Base-by-base conservation (phyloP, 2,888 invertebrate species). In the Amphipyra tragopoginis region DNA sequence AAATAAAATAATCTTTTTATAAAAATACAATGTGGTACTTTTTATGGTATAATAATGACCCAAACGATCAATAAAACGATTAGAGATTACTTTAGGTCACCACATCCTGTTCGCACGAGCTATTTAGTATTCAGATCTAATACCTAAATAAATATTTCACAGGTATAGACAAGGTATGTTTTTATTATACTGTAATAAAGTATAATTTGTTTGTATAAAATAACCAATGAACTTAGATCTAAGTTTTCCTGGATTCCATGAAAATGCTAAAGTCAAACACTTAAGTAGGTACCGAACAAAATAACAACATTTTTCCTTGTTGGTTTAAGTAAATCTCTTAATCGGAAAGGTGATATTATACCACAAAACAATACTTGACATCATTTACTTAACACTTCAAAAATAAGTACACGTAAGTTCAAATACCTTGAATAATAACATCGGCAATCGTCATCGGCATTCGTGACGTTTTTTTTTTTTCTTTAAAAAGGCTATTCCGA, bases 321-420 rank as follows among this genome's bases (percentile, higher is more conserved):
- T 43, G 14, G 3, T 44, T 47, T 51, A 45, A 43, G 26, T 14
- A 47, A 67, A 57, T 56, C 53, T 51, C 38, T 29, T 54, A 38
- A 67, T 73, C 50, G n/a, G 14, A 57, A 56, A 60, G 40, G 7
- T 42, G 44, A 44, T 66, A 44, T n/a, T 48, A 62, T 15, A 47
- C 42, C 33, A 52, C 33, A 42, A 43, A 53, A 57, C 33, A 67
- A 61, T 53, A 61, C 49, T 51, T 42, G 14, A 44, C 42, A 26
- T 73, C 61, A 49, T 67, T 73, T 39, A 61, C 45, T 21, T 33
- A 60, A 45, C 51, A 44, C 73, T 66, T 44, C 13, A 49, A 65
- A 56, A 66, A 26, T 40, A 44, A 29, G 13, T 34, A 26, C n/a
- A 45, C 10, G n/a, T 44, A 52, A 60, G 50, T 61, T 66, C 60